Evolutionary conservation across 2,888 invertebrate species (phyloP).

Genomic region (Torymus aiolomorphi): DNA sequence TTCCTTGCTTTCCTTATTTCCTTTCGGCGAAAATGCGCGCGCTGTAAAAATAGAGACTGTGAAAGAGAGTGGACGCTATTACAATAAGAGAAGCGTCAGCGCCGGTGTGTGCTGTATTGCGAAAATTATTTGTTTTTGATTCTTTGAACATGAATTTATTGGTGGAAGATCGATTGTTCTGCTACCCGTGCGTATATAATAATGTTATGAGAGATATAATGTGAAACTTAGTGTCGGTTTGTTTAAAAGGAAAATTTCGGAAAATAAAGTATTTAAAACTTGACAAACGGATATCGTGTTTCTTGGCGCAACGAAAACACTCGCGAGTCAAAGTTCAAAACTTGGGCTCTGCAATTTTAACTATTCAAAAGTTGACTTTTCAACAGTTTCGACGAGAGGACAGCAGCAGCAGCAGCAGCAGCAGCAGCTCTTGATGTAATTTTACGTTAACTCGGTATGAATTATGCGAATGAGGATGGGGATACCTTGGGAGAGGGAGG

Average conservation of each 20-base stretch:
- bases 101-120: too few species aligned
- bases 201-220: too few species aligned
- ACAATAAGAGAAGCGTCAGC: too few species aligned
- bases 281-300: not conserved
- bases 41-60: too few species aligned
- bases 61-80: too few species aligned
- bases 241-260: not conserved
- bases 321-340: conserved; percentile 34
- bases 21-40: too few species aligned
- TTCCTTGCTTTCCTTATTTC: not conserved
- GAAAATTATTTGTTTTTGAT: too few species aligned
- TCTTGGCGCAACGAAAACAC: conserved; percentile 17
- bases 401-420: too few species aligned
- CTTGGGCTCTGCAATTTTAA: conserved; percentile 34
- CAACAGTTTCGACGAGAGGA: conserved; percentile 37
- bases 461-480: conserved; percentile 49
- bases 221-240: not conserved
- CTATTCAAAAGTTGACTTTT: conserved; percentile 40
- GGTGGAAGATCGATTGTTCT: too few species aligned
- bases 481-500: conserved; percentile 29
- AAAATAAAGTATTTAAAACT: not conserved
- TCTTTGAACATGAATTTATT: too few species aligned
- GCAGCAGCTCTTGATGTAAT: conserved; percentile 38
- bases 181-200: too few species aligned
- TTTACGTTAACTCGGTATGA: conserved; percentile 53